Base-by-base conservation (phyloP, 2,888 invertebrate species). In the Himalopsyche kuldschensis region DNA sequence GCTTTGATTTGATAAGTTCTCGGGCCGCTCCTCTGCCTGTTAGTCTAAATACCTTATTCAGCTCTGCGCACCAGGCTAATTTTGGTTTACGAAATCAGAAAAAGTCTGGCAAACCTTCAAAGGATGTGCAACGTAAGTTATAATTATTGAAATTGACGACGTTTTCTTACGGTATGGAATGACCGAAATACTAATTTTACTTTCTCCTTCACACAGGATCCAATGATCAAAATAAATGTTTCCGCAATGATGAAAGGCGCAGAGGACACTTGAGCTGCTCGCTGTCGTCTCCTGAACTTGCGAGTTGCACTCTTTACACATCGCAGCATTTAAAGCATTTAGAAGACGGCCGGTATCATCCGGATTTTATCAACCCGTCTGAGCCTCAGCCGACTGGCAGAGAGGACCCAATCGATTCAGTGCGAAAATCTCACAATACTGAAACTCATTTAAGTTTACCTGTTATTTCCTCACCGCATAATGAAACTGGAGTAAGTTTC, bases 1-100 rank as follows among this genome's bases (percentile, higher is more conserved):
- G 85, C 75, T 84, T 81, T 35, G 85, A 86, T 84, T 75, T 85
- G 63, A 31, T 82, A 32, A 82, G 82, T 81, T 81, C 81, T 31
- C 80, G 84, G 79, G 48, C 82, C 5, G 24, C 46, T 11, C 81
- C 84, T 31, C 47, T 85, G 84, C 89, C 91, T 4, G 91, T 91
- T 86, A 90, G 90, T 87, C 88, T 91, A 69, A 91, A 91, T 88
- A 90, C 91, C 80, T 87, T 91, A 86, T 89, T 92, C 87, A 90
- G 90, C 87, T 89, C 90, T 24, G 87, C 81, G 11, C 84, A 84
- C 35, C 81, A 83, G 30, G 79, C 82, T n/a, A 80, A 79, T 35
- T 76, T 76, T 32, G 75, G 79, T 75, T 10, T 69, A 6, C 63
- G 35, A 15, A 81, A 81, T 24, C 47, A 48, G 41, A 35, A 27